Conservation (phyloP, 2,797 vertebrate genomes). For the Dermochelys coriacea region DNA sequence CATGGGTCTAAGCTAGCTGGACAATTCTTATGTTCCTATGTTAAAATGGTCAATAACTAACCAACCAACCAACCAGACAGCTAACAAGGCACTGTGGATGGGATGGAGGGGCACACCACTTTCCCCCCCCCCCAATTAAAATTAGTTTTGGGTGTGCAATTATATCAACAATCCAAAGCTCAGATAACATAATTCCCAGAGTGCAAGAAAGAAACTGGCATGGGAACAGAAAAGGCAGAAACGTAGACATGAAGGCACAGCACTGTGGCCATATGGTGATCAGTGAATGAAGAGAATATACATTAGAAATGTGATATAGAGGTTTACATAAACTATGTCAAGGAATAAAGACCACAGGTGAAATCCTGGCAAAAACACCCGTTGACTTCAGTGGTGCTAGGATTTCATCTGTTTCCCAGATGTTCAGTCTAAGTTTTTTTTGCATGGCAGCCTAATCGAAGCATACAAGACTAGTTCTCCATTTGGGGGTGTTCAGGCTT, state of each 20-base stretch:
- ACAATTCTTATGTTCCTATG: not conserved
- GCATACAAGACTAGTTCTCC: not conserved
- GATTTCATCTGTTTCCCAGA: not conserved
- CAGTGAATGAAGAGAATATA: not conserved
- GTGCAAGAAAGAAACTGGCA: not conserved
- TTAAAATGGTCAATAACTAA: rapidly evolving
- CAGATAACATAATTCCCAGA: not conserved
- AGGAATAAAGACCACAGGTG: not conserved
- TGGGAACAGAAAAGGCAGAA: not conserved
- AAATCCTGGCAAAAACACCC: constrained; percentile 13
- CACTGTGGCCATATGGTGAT: not conserved
- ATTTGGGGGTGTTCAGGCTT: not conserved
- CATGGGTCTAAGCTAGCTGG: not conserved
- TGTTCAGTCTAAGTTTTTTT: not conserved
- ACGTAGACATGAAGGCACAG: not conserved
- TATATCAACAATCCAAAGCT: not conserved
- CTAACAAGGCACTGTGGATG: not conserved
- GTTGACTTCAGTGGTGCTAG: rapidly evolving
- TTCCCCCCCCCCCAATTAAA: not conserved
- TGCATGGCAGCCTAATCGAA: not conserved
- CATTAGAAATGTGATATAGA: not conserved
- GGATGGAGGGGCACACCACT: not conserved
- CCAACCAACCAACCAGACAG: not conserved
- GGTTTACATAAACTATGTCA: not conserved
- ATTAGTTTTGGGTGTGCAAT: constrained; percentile 3